A percentile compares a stretch with the other conserved stretches of the same genome.
phyloP scores from a whole-genome alignment of 2,888 invertebrate genomes.

The Drosophila rubida region DNA sequence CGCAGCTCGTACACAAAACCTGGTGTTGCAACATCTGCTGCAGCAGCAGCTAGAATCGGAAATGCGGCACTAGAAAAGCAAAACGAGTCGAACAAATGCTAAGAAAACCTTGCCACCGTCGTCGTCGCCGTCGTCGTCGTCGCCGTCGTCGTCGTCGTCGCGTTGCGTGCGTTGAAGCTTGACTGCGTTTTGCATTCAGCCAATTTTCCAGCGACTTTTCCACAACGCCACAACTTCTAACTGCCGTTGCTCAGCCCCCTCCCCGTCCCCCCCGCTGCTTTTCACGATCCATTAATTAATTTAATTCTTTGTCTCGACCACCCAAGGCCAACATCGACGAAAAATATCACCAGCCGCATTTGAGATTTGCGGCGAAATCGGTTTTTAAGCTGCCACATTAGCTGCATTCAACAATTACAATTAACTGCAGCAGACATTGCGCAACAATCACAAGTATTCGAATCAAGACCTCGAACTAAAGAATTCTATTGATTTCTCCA shows the following conservation, averaged over 20 bases:
- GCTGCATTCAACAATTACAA: slow-evolving; percentile 23
- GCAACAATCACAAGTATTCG: slow-evolving; percentile 5
- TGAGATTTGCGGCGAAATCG: slow-evolving; percentile 16
- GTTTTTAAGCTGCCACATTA: background rate
- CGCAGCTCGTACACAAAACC: slow-evolving; percentile 39
- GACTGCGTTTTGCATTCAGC: slow-evolving; percentile 65
- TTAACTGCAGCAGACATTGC: slow-evolving; percentile 16
- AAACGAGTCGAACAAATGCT: slow-evolving; percentile 28
- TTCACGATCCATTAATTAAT: slow-evolving; percentile 52
- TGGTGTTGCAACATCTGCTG: slow-evolving; percentile 68
- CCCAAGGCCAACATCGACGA: slow-evolving; percentile 35
- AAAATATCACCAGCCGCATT: slow-evolving; percentile 45
- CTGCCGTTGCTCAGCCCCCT: too few relatives aligned
- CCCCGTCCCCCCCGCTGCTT: slow-evolving; percentile 20
- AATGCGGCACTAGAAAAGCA: slow-evolving; percentile 53
- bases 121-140: background rate
- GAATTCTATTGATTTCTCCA: slow-evolving; percentile 15
- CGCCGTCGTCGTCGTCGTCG: slow-evolving; percentile 24
- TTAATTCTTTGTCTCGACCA: slow-evolving; percentile 3
- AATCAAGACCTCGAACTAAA: slow-evolving; percentile 13
- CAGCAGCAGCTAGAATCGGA: slow-evolving; percentile 79
- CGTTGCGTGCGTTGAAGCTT: slow-evolving; percentile 72
- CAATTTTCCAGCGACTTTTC: slow-evolving; percentile 36
- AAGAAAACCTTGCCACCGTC: slow-evolving; percentile 46
- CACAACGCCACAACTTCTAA: slow-evolving; percentile 12